Base-by-base conservation (phyloP, 2,113 vertebrate species). In the Oncorhynchus gorbuscha region DNA sequence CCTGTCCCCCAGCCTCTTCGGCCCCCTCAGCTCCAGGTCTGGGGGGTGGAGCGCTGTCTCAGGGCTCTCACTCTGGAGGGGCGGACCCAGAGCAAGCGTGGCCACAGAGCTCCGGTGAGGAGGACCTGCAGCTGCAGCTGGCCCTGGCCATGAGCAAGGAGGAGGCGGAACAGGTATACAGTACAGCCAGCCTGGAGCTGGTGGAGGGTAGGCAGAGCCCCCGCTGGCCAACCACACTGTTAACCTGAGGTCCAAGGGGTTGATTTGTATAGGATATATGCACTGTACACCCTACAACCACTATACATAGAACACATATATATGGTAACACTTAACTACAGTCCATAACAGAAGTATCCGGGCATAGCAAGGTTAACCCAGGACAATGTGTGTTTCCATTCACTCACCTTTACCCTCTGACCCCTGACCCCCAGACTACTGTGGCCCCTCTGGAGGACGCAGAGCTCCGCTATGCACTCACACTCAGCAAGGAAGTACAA, bases 91-190 rank as follows among this genome's bases (percentile, higher is more conserved):
- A 97, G 72, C 96, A 97, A 87, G 96, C 96, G 0, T 97, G 96
- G 96, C 96, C 96, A 0, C 96, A 97, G 89, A 97, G 96, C 92
- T 94, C 95, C 0, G 96, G 96, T 48, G 96, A 97, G 77, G 96
- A 97, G 81, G 96, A 97, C 82, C 89, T 97, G 67, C 96, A 97
- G 90, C 92, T 97, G 16, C 96, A 97, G 92, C 81, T 97, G 83
- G 96, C 96, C 69, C 82, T 97, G 85, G 96, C 96, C 79, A 97
- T 97, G 96, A 97, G 96, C 89, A 97, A 97, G 90, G 96, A 97
- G 88, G 96, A 97, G 85, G 96, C 96, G 0, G 95, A 97, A 87
- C 96, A 97, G 96, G 96, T 97, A 35, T 69, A 45, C 69, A 80
- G 72, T 5, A 7, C 69, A 58, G 64, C 78, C 71, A 69, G 55